These are phyloP conservation scores for Ophion ventricosus DNA, from an alignment of 2,888 invertebrate species.

Conservation along the genomic window DNA sequence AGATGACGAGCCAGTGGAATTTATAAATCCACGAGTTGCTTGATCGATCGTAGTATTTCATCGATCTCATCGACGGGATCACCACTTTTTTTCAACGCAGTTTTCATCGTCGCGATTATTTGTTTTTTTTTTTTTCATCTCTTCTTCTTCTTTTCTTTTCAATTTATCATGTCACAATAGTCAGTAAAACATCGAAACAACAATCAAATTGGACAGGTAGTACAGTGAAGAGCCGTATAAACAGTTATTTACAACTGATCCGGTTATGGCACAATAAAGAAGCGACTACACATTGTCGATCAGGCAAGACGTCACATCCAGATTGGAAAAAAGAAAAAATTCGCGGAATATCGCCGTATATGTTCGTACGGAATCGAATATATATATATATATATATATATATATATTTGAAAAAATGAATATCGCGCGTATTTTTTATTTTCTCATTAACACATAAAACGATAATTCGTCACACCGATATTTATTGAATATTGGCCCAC, in stretches of 20 bases:
- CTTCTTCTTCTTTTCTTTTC: too few species aligned
- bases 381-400: neutral
- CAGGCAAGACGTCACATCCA: slow-evolving; percentile 62
- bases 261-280: slow-evolving; percentile 43
- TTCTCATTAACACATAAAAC: slow-evolving; percentile 51
- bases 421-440: slow-evolving; percentile 24
- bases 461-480: slow-evolving; percentile 78
- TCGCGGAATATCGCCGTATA: slow-evolving; percentile 47
- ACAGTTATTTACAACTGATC: slow-evolving; percentile 51
- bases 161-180: slow-evolving; percentile 47
- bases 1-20: slow-evolving; percentile 44
- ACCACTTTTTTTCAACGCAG: neutral
- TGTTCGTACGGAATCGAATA: slow-evolving; percentile 16
- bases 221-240: slow-evolving; percentile 60
- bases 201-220: slow-evolving; percentile 61
- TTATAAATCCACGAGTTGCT: too few species aligned
- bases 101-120: slow-evolving; percentile 1
- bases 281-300: slow-evolving; percentile 52
- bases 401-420: slow-evolving; percentile 34
- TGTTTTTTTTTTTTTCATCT: too few species aligned
- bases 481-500: slow-evolving; percentile 83
- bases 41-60: too few species aligned
- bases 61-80: slow-evolving; percentile 21
- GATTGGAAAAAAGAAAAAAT: slow-evolving; percentile 46
- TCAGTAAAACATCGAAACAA: slow-evolving; percentile 63